Evolutionary conservation across 2,113 vertebrate genomes (phyloP), one percentile per base, ranked within the genome.

Genomic region (Chaenocephalus aceratus): DNA sequence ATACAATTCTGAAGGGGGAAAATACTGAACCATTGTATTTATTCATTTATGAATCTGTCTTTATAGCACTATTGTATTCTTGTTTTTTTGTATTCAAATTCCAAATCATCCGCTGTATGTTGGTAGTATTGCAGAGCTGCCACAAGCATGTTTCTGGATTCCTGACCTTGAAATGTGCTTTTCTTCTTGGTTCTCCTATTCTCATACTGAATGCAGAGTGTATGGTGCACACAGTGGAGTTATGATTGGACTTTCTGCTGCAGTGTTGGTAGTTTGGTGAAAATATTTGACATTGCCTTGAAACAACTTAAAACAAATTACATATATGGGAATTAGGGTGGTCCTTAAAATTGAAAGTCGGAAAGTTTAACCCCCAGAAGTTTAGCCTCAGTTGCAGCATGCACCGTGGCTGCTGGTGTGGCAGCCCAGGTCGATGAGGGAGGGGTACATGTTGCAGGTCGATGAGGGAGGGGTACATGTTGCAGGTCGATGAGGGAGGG

Each of bases 81-180:
- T 56, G 13, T 1, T 49, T 80, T 73, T n/a, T 48, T 48, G 58
- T 51, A 75, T 46, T 81, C 59, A 10, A 15, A 79, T 77, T 59
- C 45, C 52, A 80, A 80, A 72, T 49, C 76, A 18, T 36, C 7
- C 18, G 1, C n/a, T 75, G 48, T 34, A 7, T 73, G 58, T 80
- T 2, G 70, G 49, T 72, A 56, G 58, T 16, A 26, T 59, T 36
- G 44, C 60, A 71, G 54, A 84, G 36, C 56, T 48, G 10, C 58
- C 46, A 6, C 26, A 2, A 51, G 30, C 58, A 61, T 41, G 54
- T 48, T 67, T 57, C 66, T 72, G 52, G 46, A 67, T 79, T 72
- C 56, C 68, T 79, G 73, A 88, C 86, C 84, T 85, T 86, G 82
- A 86, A 59, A 72, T 68, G 71, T 58, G 64, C 61, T 57, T 77